Percentiles rank a stretch among this genome's conserved stretches.
phyloP scores from a whole-genome alignment of 2,113 vertebrate genomes.

The Pomatorhinus ruficollis region DNA sequence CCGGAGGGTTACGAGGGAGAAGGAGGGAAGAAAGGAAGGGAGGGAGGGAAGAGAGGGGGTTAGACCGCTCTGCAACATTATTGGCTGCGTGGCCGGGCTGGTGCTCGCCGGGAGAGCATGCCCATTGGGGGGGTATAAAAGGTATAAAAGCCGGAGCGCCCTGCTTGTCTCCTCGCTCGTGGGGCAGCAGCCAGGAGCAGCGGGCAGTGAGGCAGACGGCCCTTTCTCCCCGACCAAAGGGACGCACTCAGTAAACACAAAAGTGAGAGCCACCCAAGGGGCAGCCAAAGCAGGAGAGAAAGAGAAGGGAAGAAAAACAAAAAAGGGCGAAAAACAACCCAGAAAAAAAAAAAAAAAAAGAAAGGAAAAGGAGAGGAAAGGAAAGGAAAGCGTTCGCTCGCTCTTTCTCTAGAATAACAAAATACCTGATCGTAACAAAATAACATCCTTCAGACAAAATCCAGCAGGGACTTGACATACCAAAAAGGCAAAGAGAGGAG shows the following conservation, averaged over 20 bases:
- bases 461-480: slow-evolving; percentile 41
- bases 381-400: background rate
- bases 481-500: slow-evolving; percentile 39
- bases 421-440: slow-evolving; percentile 36
- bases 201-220: slow-evolving; percentile 17
- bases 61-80: slow-evolving; percentile 74
- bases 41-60: slow-evolving; percentile 64
- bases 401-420: slow-evolving; percentile 27
- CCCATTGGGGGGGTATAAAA: slow-evolving; percentile 72
- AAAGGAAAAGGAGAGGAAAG: background rate
- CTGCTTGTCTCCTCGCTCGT: slow-evolving; percentile 64
- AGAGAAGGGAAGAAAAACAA: background rate
- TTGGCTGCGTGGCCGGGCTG: slow-evolving; percentile 73
- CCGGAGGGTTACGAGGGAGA: slow-evolving; percentile 62
- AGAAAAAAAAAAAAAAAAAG: background rate
- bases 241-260: slow-evolving; percentile 45
- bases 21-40: slow-evolving; percentile 54
- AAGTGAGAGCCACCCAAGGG: slow-evolving; percentile 55
- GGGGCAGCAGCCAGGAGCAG: slow-evolving; percentile 62
- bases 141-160: slow-evolving; percentile 42
- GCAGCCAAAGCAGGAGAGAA: slow-evolving; percentile 37
- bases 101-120: slow-evolving; percentile 68
- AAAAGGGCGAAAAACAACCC: background rate
- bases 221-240: background rate
- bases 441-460: slow-evolving; percentile 49